Conservation (phyloP, 2,113 vertebrate genomes). For the Physeter macrocephalus region DNA sequence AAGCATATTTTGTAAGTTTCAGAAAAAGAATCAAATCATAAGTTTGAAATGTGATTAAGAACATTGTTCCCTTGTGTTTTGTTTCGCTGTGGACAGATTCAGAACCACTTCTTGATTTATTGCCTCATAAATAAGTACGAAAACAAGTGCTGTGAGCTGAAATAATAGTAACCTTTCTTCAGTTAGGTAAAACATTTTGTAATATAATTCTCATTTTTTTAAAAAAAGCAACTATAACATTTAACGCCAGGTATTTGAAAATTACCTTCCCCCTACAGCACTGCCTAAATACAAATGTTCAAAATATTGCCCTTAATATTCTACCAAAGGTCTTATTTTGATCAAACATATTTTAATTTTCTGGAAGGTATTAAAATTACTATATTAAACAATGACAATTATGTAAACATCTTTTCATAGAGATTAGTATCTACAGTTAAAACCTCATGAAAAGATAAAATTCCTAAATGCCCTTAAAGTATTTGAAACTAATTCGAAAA, state of each 20-base stretch:
- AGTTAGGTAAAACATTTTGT: not conserved
- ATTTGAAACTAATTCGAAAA: slow-evolving; percentile 10
- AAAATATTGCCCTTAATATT: not conserved
- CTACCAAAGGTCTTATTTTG: not conserved
- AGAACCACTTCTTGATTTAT: not conserved
- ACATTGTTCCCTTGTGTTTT: not conserved
- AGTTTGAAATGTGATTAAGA: not conserved
- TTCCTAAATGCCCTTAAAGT: not conserved
- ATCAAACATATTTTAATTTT: not conserved
- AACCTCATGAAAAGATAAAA: not conserved
- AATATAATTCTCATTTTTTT: not conserved
- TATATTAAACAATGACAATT: not conserved
- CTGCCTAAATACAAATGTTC: not conserved
- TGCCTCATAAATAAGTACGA: not conserved
- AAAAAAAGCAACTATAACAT: not conserved
- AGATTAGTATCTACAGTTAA: not conserved
- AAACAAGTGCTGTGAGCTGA: not conserved
- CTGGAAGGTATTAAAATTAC: not conserved
- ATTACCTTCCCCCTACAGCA: not conserved
- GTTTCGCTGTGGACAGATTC: not conserved
- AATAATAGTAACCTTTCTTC: not conserved
- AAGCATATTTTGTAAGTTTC: not conserved
- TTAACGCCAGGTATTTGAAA: not conserved
- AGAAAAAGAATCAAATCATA: not conserved
- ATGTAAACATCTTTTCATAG: not conserved